Conservation (phyloP, 2,113 vertebrate species). For the western clawed frog (Xenopus tropicalis) region UCB_Xtro_10.0 CM004445.2:125147001-125147500, state of each 20-base stretch:
- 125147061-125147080: no score
- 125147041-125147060: background rate
- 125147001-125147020: background rate
- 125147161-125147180: background rate
- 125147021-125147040: background rate
- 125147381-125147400: background rate
- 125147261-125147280: background rate
- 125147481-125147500: background rate
- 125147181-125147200: background rate
- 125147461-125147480: background rate
- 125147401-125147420: background rate
- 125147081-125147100: background rate
- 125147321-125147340: background rate
- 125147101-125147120: background rate
- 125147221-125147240: background rate
- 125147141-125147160: background rate
- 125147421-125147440: background rate
- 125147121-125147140: background rate
- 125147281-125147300: background rate
- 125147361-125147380: background rate
- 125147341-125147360: background rate
- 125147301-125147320: background rate
- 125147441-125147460: background rate
- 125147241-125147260: background rate
- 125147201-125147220: background rate